phyloP scores from a whole-genome alignment of 30 jellyfish, hydroid and myxozoan genomes.

The Pseudorhiza aurosa region DNA sequence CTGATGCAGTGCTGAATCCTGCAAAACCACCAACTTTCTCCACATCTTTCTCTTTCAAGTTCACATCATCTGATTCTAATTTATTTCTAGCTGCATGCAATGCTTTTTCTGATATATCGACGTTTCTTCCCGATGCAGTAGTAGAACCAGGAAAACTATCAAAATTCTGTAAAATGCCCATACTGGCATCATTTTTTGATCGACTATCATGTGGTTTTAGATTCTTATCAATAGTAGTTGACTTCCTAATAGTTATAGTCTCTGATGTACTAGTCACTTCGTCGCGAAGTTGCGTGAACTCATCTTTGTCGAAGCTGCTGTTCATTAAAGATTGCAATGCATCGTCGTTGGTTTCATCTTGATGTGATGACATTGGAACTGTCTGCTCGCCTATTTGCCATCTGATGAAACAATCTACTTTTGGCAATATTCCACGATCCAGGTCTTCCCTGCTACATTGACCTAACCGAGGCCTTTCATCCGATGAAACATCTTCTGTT shows the following conservation, averaged over 20 bases:
- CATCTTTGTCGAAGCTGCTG: conserved; percentile 44
- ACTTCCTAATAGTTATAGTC: neutral
- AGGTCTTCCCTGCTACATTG: too few species aligned
- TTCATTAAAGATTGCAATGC: neutral
- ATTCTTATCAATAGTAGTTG: neutral
- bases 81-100: conserved; percentile 62
- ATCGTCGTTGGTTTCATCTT: neutral
- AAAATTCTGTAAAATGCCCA: too few species aligned
- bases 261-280: neutral
- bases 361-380: neutral
- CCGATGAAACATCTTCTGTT: too few species aligned
- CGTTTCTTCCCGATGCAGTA: conserved; percentile 62
- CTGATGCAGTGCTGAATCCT: conserved; percentile 75
- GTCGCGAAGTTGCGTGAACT: conserved; percentile 40
- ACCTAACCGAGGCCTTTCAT: too few species aligned
- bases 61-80: conserved; percentile 20
- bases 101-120: conserved; percentile 35
- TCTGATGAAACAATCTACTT: too few species aligned
- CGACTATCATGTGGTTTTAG: neutral
- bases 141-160: conserved; percentile 20
- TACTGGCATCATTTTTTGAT: too few species aligned
- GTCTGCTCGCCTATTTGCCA: too few species aligned
- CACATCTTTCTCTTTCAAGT: neutral
- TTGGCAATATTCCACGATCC: too few species aligned
- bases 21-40: neutral